Conservation (phyloP, 2,113 vertebrate species). For the Rhadina sibilatrix region DNA sequence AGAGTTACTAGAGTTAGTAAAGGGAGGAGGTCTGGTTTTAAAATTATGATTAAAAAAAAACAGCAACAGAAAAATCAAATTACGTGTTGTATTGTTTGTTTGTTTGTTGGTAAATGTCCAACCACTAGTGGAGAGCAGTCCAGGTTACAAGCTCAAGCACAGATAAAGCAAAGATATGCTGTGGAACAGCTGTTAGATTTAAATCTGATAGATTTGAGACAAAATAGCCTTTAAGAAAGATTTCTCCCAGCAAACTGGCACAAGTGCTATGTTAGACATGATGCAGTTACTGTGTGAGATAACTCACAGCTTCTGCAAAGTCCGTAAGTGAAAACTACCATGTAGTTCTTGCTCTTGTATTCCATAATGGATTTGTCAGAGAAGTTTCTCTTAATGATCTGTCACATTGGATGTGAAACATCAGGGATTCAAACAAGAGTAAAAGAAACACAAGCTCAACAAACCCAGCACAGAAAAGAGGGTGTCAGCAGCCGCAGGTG, state of each 20-base stretch:
- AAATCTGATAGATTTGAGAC: not conserved
- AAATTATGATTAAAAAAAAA: not conserved
- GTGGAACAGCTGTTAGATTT: not conserved
- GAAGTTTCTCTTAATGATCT: not conserved
- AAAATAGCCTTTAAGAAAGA: not conserved
- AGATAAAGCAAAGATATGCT: not conserved
- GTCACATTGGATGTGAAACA: not conserved
- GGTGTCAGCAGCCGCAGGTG: not conserved
- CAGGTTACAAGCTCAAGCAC: not conserved
- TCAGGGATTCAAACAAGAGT: not conserved
- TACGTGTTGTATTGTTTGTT: not conserved
- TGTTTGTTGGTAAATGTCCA: slow-evolving; percentile 35
- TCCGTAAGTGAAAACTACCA: not conserved
- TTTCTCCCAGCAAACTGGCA: not conserved
- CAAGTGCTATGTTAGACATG: not conserved
- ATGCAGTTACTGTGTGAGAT: not conserved
- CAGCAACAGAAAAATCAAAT: not conserved
- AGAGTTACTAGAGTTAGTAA: not conserved
- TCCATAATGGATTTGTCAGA: not conserved
- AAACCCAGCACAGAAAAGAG: not conserved
- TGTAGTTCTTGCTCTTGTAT: not conserved
- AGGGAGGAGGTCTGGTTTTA: not conserved
- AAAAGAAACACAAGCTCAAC: not conserved
- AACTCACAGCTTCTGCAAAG: not conserved
- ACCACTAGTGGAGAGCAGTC: not conserved